Percentiles rank a stretch among this genome's conserved stretches.
Conservation (phyloP, 2,113 vertebrate species). For the Phoenicopterus ruber region DNA sequence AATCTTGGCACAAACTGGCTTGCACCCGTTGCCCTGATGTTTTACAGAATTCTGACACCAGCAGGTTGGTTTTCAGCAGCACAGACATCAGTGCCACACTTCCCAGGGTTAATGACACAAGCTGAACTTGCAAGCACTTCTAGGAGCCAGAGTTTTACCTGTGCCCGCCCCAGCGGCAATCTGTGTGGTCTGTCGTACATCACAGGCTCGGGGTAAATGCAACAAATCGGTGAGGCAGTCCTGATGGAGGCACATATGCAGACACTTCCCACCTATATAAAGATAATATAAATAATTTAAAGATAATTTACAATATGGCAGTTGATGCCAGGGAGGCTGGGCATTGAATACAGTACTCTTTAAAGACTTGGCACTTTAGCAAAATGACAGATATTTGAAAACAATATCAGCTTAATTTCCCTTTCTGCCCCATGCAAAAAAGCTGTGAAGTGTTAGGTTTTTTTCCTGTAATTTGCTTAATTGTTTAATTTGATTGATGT, state of each 20-base stretch:
- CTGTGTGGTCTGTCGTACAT: neutral
- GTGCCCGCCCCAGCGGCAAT: neutral
- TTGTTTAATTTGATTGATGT: slow-evolving; percentile 8
- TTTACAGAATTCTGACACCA: neutral
- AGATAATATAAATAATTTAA: neutral
- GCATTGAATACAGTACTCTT: neutral
- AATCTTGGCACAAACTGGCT: neutral
- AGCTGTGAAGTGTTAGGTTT: neutral
- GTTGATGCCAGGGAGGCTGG: neutral
- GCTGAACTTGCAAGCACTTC: neutral
- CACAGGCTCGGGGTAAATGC: neutral
- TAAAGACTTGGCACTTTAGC: neutral
- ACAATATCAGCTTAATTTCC: neutral
- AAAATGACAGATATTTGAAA: neutral
- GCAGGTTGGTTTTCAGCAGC: neutral
- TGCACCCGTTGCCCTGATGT: neutral
- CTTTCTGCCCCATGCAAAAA: neutral
- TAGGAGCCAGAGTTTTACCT: neutral
- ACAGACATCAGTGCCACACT: neutral
- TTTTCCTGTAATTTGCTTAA: neutral
- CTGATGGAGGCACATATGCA: neutral
- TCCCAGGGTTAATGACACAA: neutral
- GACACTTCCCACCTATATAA: neutral
- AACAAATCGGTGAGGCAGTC: neutral
- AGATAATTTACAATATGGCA: neutral